Percentiles rank a stretch among this genome's conserved stretches.
phyloP scores from a whole-genome alignment of 2,113 vertebrate species.

The Pseudopipra pipra region DNA sequence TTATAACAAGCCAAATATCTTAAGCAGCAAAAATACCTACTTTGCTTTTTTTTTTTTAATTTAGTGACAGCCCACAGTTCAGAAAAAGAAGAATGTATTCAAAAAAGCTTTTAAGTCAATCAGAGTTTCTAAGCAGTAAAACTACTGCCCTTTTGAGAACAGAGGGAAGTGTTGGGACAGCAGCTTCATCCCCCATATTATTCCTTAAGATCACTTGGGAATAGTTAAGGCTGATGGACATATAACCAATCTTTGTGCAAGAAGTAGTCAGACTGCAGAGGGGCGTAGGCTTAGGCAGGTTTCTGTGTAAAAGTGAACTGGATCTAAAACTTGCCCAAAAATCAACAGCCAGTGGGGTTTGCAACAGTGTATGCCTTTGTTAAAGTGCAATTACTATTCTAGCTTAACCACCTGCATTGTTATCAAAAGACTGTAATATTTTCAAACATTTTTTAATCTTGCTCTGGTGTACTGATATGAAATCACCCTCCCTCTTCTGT shows the following conservation, averaged over 20 bases:
- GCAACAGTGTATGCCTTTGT: background rate
- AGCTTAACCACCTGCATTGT: background rate
- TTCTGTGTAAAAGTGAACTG: background rate
- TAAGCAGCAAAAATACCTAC: background rate
- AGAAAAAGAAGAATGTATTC: background rate
- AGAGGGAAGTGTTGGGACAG: background rate
- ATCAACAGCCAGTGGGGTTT: background rate
- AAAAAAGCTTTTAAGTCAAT: background rate
- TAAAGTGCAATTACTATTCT: background rate
- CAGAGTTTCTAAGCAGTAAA: background rate
- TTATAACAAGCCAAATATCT: background rate
- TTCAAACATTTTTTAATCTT: background rate
- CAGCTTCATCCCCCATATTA: background rate
- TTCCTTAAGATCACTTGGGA: background rate
- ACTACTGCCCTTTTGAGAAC: background rate
- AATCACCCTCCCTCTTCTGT: background rate
- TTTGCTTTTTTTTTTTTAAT: background rate
- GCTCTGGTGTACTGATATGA: background rate
- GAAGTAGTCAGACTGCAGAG: background rate
- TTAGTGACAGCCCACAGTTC: background rate
- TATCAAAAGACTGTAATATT: background rate
- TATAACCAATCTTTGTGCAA: background rate
- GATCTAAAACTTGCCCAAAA: background rate
- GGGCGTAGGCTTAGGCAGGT: background rate
- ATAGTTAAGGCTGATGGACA: background rate